Evolutionary conservation across 2,113 vertebrate genomes (phyloP).

Genomic region (Scartelaos histophorus): DNA sequence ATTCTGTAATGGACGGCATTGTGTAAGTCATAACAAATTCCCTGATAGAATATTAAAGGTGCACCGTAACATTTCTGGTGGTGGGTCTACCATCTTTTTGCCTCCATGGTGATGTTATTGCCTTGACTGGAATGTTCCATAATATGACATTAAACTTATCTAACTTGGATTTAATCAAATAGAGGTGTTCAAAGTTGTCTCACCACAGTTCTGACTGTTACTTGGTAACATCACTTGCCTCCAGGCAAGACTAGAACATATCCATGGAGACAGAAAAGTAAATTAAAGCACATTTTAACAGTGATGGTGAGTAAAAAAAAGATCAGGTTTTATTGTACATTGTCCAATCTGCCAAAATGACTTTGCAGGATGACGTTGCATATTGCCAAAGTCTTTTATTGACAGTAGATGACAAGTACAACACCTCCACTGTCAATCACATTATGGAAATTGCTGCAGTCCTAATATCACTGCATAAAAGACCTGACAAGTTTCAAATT

Average conservation of each 20-base stretch:
- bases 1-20: not conserved
- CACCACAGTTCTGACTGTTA: too few relatives aligned
- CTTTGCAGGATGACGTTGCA: not conserved
- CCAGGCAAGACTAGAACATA: too few relatives aligned
- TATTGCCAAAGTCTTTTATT: conserved; percentile 15
- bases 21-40: conserved; percentile 9
- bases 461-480: conserved; percentile 12
- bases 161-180: too few relatives aligned
- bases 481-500: conserved; percentile 35
- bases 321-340: not conserved
- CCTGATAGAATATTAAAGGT: too few relatives aligned
- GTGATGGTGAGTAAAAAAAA: not conserved
- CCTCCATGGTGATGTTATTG: too few relatives aligned
- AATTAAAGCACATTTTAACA: not conserved
- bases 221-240: too few relatives aligned
- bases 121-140: too few relatives aligned
- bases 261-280: too few relatives aligned
- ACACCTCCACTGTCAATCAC: conserved; percentile 29
- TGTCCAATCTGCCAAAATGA: conserved; percentile 1
- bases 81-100: too few relatives aligned
- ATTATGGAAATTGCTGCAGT: conserved; percentile 18
- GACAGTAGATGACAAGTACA: conserved; percentile 23
- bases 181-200: too few relatives aligned
- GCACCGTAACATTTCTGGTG: not conserved
- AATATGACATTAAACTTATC: too few relatives aligned